Conservation (phyloP, 1,140 invertebrate genomes). For the Yoshiicerus persimilis region DNA sequence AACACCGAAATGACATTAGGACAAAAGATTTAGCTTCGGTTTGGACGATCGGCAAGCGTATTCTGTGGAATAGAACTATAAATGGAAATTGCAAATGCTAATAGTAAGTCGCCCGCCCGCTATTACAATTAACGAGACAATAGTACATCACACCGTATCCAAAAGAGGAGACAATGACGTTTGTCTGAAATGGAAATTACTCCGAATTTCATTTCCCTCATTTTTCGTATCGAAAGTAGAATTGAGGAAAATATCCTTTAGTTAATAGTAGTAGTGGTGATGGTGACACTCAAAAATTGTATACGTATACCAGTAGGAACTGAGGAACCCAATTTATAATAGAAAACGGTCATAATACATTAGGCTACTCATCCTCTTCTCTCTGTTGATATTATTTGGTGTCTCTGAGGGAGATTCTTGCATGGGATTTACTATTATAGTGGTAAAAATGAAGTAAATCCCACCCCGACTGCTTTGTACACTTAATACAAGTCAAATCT, state of each 20-base stretch:
- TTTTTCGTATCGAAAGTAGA: neutral
- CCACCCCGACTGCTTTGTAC: neutral
- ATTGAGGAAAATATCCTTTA: neutral
- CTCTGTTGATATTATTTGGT: neutral
- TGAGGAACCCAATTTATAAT: neutral
- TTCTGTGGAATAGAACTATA: neutral
- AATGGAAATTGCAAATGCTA: conserved; percentile 10
- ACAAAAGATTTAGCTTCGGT: neutral
- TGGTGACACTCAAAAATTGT: too few relatives aligned
- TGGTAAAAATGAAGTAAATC: conserved; percentile 6
- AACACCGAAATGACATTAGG: conserved; percentile 15
- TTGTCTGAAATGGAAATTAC: neutral
- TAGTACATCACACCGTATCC: neutral
- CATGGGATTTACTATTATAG: neutral
- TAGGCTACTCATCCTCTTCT: neutral
- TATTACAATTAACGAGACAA: conserved; percentile 4
- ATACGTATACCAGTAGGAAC: neutral
- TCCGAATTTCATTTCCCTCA: neutral
- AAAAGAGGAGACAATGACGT: neutral
- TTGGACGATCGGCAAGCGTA: neutral
- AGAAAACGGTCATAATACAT: neutral
- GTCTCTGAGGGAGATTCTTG: neutral
- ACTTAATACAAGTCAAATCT: too few relatives aligned
- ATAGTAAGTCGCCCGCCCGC: neutral
- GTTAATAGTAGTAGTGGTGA: too few relatives aligned